These are phyloP conservation scores for Lasioglossum villosulum DNA, from an alignment of 2,888 invertebrate genomes.

Conservation along the genomic window DNA sequence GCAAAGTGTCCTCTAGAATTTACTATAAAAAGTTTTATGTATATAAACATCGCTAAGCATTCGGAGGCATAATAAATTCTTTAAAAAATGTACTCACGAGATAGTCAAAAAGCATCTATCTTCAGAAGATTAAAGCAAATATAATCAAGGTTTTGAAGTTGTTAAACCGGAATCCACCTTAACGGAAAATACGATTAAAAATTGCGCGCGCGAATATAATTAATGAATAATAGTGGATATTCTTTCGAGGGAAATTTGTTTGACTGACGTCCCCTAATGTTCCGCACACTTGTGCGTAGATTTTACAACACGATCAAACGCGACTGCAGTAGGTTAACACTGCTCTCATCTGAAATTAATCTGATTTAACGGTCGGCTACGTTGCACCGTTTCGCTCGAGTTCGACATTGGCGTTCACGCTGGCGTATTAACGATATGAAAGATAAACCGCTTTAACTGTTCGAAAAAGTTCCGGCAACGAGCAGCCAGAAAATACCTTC, in stretches of 20 bases:
- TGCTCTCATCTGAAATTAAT: conserved; percentile 42
- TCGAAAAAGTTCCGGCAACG: conserved; percentile 59
- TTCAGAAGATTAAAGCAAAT: neutral
- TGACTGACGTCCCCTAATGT: conserved; percentile 3
- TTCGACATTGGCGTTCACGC: conserved; percentile 6
- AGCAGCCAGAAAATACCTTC: conserved; percentile 32
- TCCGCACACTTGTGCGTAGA: neutral
- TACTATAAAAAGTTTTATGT: neutral
- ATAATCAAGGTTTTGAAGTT: neutral
- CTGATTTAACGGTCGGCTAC: conserved; percentile 32
- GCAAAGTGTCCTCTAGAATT: neutral
- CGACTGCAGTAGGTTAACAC: conserved; percentile 23
- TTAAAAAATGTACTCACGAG: neutral
- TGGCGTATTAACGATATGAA: conserved; percentile 45
- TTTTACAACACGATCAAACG: neutral
- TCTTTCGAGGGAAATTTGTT: neutral
- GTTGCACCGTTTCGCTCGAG: conserved; percentile 10
- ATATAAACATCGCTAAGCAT: neutral
- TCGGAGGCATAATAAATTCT: neutral
- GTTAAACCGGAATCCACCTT: neutral
- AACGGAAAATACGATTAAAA: neutral
- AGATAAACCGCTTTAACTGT: conserved; percentile 64
- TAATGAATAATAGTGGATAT: neutral
- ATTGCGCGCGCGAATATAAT: neutral
- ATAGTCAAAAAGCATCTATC: neutral